phyloP scores from a whole-genome alignment of 2,797 vertebrate genomes.

The Onychomys arenicola region DNA sequence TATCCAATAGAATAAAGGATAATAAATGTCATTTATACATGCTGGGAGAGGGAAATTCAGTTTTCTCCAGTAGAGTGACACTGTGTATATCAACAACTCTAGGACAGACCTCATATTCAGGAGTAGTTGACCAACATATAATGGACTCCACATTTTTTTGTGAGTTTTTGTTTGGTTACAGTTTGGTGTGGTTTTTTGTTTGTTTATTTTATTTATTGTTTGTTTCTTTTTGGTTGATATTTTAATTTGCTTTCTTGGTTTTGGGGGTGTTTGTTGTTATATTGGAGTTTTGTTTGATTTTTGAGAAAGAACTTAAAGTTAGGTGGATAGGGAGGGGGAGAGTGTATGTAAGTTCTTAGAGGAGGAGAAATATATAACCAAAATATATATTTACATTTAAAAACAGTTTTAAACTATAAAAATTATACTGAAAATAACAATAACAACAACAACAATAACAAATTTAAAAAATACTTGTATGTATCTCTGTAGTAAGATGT shows the following conservation, averaged over 20 bases:
- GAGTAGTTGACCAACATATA: too few species aligned
- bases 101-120: too few species aligned
- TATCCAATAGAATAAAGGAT: not conserved
- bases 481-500: too few species aligned
- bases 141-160: too few species aligned
- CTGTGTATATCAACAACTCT: not conserved
- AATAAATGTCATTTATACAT: not conserved
- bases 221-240: not conserved
- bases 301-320: not conserved
- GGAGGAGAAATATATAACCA: too few species aligned
- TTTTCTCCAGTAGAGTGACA: not conserved
- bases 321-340: not conserved
- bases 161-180: too few species aligned
- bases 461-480: too few species aligned
- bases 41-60: not conserved
- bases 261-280: not conserved
- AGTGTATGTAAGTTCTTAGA: too few species aligned
- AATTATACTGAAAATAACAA: too few species aligned
- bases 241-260: not conserved
- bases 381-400: too few species aligned
- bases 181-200: not conserved
- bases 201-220: not conserved
- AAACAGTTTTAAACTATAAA: too few species aligned
- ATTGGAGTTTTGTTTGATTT: not conserved
- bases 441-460: too few species aligned